phyloP scores from a whole-genome alignment of 2,888 invertebrate genomes.

The Drosophila kanekoi region DNA sequence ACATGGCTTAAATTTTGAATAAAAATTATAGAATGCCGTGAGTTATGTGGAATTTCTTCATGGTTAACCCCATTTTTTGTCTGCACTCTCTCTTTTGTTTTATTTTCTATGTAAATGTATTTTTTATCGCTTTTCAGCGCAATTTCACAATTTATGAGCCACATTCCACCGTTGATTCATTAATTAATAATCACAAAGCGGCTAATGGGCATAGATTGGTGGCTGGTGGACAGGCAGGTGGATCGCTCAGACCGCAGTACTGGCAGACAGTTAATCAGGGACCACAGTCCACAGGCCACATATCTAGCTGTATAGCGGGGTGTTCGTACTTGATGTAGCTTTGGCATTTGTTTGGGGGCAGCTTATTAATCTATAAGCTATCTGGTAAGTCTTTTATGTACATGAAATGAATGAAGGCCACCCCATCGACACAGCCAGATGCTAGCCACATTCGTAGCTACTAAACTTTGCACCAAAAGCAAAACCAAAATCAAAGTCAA shows the following conservation, averaged over 20 bases:
- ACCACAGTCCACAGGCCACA: constrained; percentile 2
- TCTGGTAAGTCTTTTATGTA: constrained; percentile 62
- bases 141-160: constrained; percentile 37
- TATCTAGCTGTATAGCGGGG: constrained; percentile 13
- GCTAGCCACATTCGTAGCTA: constrained; percentile 10
- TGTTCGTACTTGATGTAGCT: constrained; percentile 46
- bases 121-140: constrained; percentile 33
- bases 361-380: constrained; percentile 76
- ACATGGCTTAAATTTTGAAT: too few relatives aligned
- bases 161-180: constrained; percentile 36
- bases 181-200: constrained; percentile 66
- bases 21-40: neutral
- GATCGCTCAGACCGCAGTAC: constrained; percentile 10
- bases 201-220: constrained; percentile 5
- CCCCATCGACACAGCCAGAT: neutral
- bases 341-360: constrained; percentile 54
- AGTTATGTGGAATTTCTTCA: neutral
- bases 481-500: constrained; percentile 73
- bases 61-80: neutral
- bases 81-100: neutral
- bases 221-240: constrained; percentile 1
- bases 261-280: constrained; percentile 14
- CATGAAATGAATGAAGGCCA: constrained; percentile 25
- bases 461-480: constrained; percentile 44
- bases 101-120: constrained; percentile 12